These are phyloP conservation scores for Tarsius wallacei DNA, from an alignment of 2,797 vertebrate species.

Conservation along the genomic window DNA sequence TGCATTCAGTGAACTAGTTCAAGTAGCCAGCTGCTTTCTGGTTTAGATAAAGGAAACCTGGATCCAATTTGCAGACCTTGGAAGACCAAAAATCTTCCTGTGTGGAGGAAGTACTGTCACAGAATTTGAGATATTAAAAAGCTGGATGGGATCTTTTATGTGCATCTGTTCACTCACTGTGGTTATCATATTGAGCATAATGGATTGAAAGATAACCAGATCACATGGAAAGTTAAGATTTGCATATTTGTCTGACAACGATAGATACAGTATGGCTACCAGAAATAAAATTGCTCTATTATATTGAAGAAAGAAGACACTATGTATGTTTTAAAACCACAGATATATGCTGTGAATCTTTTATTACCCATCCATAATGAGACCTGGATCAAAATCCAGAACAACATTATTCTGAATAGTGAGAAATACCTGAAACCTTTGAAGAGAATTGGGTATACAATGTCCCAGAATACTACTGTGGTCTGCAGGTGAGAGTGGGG, in stretches of 20 bases:
- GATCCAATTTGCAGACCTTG: neutral
- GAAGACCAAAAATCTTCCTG: neutral
- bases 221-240: neutral
- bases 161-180: neutral
- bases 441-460: neutral
- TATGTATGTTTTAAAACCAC: neutral
- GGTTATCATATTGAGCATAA: neutral
- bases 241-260: neutral
- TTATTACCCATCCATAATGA: neutral
- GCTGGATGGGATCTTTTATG: neutral
- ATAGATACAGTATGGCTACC: neutral
- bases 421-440: slow-evolving; percentile 25
- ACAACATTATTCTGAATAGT: neutral
- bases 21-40: slow-evolving; percentile 27
- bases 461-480: neutral
- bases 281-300: neutral
- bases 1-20: slow-evolving; percentile 26
- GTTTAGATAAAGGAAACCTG: slow-evolving; percentile 5
- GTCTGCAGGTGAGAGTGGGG: rapidly evolving
- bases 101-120: neutral
- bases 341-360: neutral
- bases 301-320: neutral
- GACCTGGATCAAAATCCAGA: neutral
- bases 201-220: neutral
- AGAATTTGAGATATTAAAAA: neutral